Evolutionary conservation across 2,113 vertebrate species (phyloP), one percentile per base, ranked within the genome.

Genomic region (Athene noctua): DNA sequence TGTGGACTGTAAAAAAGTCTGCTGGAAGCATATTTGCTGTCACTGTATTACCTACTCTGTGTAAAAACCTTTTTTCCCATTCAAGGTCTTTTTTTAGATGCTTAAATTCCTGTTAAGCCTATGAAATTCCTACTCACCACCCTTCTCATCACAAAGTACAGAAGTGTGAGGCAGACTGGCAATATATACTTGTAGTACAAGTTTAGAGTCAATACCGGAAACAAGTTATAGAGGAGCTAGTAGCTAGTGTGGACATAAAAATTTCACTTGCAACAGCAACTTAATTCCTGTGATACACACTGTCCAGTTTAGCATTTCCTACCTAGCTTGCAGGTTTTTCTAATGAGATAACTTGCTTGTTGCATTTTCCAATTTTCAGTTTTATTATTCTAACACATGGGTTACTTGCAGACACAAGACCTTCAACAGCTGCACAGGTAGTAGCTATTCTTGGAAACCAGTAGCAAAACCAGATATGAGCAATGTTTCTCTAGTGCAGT

Each of bases 231-330:
- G 80, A 73, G 54, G 70, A 88, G 51, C 75, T 65, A 44, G 34
- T 70, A 88, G 59, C 59, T 86, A 95, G 42, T 18, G 38, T 19
- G 65, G 86, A 91, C 52, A 15, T 62, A 94, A 93, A 84, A 96
- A 94, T 94, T 97, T 27, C 49, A 96, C 55, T 82, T 93, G 77
- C 73, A 90, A 79, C 72, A 92, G 49, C 83, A 97, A 49, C 79
- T 75, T 90, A 93, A 97, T 96, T 96, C 92, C 85, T 94, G 87
- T 87, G 95, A 95, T 80, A 88, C 51, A 49, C 9, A 34, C 52
- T 26, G 36, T 80, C 84, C 91, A 88, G 72, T 65, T 94, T 78
- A 92, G 68, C 89, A 78, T 62, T 84, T 92, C 94, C 96, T 89
- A 86, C 86, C 65, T 94, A 25, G 82, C 88, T 89, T 88, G 85